These are phyloP conservation scores for Reinhardtius hippoglossoides DNA, from an alignment of 2,113 vertebrate genomes.

Conservation along the genomic window DNA sequence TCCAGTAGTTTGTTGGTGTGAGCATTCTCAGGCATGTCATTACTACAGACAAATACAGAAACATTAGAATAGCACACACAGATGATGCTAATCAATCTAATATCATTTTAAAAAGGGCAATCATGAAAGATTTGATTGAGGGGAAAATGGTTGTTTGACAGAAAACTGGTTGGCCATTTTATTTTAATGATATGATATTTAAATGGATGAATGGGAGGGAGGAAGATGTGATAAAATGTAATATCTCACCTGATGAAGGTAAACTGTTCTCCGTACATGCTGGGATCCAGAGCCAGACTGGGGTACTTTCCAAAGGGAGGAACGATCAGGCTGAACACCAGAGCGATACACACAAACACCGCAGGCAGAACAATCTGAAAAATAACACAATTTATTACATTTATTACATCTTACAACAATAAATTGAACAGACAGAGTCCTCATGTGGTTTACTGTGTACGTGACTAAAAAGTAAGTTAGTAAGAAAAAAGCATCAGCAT, in stretches of 20 bases:
- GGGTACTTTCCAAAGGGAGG: conserved; percentile 98
- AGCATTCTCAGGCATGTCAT: conserved; percentile 90
- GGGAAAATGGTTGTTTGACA: not conserved
- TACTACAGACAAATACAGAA: conserved; percentile 79
- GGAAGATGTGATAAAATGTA: not conserved
- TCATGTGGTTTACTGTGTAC: not conserved
- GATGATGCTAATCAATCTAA: not conserved
- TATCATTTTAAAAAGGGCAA: not conserved
- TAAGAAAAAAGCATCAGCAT: conserved; percentile 1
- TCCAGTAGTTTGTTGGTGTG: conserved; percentile 86
- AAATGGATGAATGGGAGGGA: not conserved
- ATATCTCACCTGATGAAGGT: conserved; percentile 91
- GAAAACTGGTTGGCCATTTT: not conserved
- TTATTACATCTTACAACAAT: not conserved
- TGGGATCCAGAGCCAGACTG: conserved; percentile 90
- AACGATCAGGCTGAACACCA: conserved; percentile 96
- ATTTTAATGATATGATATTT: not conserved
- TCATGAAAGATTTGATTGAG: too few relatives aligned
- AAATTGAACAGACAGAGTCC: not conserved
- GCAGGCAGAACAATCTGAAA: conserved; percentile 96
- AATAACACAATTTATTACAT: not conserved
- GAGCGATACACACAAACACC: conserved; percentile 96
- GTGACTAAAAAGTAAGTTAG: too few relatives aligned
- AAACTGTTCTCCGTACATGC: conserved; percentile 97
- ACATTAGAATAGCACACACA: not conserved